Percentiles rank a stretch among this genome's conserved stretches.
These are phyloP conservation scores for Drosophila diplacantha DNA, from an alignment of 2,888 invertebrate species.

Conservation along the genomic window DNA sequence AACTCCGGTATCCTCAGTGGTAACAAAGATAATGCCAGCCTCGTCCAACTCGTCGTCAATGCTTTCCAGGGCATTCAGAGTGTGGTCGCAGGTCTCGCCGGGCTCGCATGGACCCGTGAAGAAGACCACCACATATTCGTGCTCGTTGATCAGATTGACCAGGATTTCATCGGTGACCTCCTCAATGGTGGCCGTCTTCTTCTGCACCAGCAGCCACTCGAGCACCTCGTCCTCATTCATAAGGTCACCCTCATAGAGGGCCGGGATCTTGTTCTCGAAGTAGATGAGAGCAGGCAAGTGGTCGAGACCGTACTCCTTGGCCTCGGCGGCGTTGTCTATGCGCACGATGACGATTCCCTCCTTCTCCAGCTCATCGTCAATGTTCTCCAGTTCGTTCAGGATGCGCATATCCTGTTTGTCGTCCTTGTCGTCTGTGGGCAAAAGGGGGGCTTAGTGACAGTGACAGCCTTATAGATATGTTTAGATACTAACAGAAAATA, in stretches of 20 bases:
- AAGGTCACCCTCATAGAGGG: slow-evolving; percentile 93
- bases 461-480: not conserved
- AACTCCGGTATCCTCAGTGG: slow-evolving; percentile 89
- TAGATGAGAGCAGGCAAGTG: slow-evolving; percentile 88
- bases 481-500: slow-evolving; percentile 88
- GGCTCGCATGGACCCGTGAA: slow-evolving; percentile 94
- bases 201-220: slow-evolving; percentile 90
- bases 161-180: slow-evolving; percentile 96
- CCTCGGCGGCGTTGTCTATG: slow-evolving; percentile 92
- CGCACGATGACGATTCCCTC: slow-evolving; percentile 94
- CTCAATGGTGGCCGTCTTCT: slow-evolving; percentile 93
- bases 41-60: slow-evolving; percentile 96
- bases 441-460: not conserved
- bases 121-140: slow-evolving; percentile 95
- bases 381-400: slow-evolving; percentile 92
- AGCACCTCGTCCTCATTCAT: slow-evolving; percentile 94
- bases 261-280: slow-evolving; percentile 94
- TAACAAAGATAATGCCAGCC: slow-evolving; percentile 94
- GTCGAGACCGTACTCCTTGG: slow-evolving; percentile 93
- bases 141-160: slow-evolving; percentile 89
- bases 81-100: slow-evolving; percentile 90
- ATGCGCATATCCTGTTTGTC: slow-evolving; percentile 93
- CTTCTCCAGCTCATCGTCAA: slow-evolving; percentile 93
- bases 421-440: slow-evolving; percentile 87
- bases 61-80: slow-evolving; percentile 91